Base-by-base conservation (phyloP, 2,797 vertebrate genomes). In the Pangasius djambal region DNA sequence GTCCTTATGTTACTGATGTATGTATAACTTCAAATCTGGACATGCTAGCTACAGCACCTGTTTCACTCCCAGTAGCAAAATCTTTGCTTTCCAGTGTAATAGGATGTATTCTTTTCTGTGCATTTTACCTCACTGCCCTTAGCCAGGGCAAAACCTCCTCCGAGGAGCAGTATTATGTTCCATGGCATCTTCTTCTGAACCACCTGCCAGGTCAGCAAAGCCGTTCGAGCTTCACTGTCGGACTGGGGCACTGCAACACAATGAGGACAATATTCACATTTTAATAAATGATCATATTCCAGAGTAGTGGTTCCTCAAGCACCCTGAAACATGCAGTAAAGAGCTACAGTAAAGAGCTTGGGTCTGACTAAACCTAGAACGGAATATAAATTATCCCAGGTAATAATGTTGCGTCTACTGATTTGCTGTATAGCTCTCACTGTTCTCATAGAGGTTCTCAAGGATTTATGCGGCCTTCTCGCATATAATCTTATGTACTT, bases 101-200 rank as follows among this genome's bases (percentile, higher is more conserved):
- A 40, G 40, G 37, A 67, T 72, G 7, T 72, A 59, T 48, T 18
- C 40, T 79, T 8, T 31, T 52, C 31, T 22, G 37, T 28, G 20
- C 15, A 16, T 78, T 86, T 88, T 94, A 98, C 97, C 94, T 97
- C 96, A 0, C 97, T 96, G 88, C 96, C 97, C 92, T 96, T 96
- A 79, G 97, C 97, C 93, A 98, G 91, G 52, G 97, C 97, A 87
- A 98, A 97, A 63, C 97, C 97, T 18, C 97, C 97, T 75, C 97
- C 97, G 8, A 98, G 95, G 70, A 98, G 95, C 90, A 98, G 91
- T 84, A 97, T 94, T 9, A 97, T 94, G 61, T 92, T 97, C 97
- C 97, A 98, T 37, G 97, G 97, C 92, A 98, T 93, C 94, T 97
- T 97, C 92, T 94, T 95, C 90, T 99, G 98, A 84, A 96, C 95